Evolutionary conservation across 2,888 invertebrate species (phyloP).

Genomic region (Chaetogeoica ovagalla): DNA sequence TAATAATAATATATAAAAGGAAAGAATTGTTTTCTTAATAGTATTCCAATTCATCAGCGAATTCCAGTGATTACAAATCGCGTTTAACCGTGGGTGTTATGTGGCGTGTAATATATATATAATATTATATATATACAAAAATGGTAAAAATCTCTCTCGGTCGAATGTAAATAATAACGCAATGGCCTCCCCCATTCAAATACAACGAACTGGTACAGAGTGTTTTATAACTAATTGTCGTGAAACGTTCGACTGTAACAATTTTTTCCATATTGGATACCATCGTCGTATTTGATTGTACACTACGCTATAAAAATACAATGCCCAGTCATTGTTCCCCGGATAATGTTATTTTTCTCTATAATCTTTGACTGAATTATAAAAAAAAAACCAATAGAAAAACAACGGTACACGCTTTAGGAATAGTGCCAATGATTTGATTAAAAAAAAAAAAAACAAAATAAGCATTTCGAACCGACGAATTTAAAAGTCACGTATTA

Average conservation of each 20-base stretch:
- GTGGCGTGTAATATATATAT: neutral
- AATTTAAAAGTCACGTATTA: neutral
- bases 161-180: neutral
- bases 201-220: conserved; percentile 7
- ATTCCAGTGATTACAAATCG: conserved; percentile 8
- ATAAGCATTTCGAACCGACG: neutral
- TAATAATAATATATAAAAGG: neutral
- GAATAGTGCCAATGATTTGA: neutral
- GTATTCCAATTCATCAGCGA: conserved; percentile 17
- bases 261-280: conserved; percentile 4
- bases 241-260: conserved; percentile 9
- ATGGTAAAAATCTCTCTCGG: neutral
- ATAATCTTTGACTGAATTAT: neutral
- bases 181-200: neutral
- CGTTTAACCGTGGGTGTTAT: neutral
- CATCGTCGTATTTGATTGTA: neutral
- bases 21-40: neutral
- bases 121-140: too few species aligned
- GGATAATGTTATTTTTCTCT: neutral
- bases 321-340: conserved; percentile 12
- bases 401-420: neutral
- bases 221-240: conserved; percentile 10
- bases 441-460: too few species aligned
- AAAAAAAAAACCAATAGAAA: neutral
- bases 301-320: conserved; percentile 2